Evolutionary conservation across 2,888 invertebrate species (phyloP), one percentile per base, ranked within the genome.

Genomic region (Megalurothrips usitatus): DNA sequence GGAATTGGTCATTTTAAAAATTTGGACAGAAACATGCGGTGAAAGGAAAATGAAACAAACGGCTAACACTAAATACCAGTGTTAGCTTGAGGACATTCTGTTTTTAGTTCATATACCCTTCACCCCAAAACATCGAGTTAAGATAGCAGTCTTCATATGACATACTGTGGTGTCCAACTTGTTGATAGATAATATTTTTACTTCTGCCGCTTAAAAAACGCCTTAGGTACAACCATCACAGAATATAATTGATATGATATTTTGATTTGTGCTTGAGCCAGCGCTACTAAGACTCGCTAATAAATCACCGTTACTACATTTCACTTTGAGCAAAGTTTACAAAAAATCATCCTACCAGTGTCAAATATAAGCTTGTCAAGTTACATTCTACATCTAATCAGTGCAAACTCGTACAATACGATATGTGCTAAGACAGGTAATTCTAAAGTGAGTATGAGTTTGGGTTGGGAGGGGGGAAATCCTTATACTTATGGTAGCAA

Each of bases 261-360:
- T 75, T 75, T 75, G 68, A 75, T 75, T 12, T 75, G 68, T 26
- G 68, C 68, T 75, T 26, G 23, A 75, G 68, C 68, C 68, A 75
- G 68, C 26, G 68, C 68, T 75, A 75, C 68, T 75, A 58, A 19
- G 0, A 58, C 14, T 14, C 23, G 26, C 0, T 75, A 17, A 58
- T 19, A 58, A 58, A 75, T 75, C 68, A 75, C 68, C 68, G 26
- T 75, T 26, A 23, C 26, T 12, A 10, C 68, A 26, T 75, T 75
- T 26, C 11, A 26, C 68, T 26, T n/a, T 58, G 58, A 58, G 58
- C 58, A 17, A 17, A 58, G 58, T 4, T 58, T 26, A 75, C 26
- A 75, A 1, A 17, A 58, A 58, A 19, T 58, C 11, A 58, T 14
- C 23, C 26, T 58, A 43, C 34, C 58, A 58, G n/a, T 58, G 19